phyloP scores from a whole-genome alignment of 2,888 invertebrate genomes.

The Andrena bucephala region DNA sequence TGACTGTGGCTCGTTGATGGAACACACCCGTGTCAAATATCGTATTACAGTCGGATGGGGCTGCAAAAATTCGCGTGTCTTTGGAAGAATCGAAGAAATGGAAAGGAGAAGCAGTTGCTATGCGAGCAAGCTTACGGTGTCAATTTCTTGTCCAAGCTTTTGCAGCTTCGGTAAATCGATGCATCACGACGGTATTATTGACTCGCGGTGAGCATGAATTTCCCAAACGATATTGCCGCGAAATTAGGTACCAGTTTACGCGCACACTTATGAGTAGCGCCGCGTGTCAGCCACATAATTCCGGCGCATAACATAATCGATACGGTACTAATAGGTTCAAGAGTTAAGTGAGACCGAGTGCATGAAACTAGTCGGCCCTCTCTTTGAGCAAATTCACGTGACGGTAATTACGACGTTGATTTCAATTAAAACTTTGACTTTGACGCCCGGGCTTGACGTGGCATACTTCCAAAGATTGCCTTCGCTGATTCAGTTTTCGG shows the following conservation, averaged over 20 bases:
- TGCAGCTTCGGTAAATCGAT: background rate
- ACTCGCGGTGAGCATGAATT: slow-evolving; percentile 12
- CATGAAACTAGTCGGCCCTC: slow-evolving; percentile 58
- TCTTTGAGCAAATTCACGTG: slow-evolving; percentile 71
- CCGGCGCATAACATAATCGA: slow-evolving; percentile 61
- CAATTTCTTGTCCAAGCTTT: background rate
- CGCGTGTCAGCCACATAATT: slow-evolving; percentile 56
- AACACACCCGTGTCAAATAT: too few relatives aligned
- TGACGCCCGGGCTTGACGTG: slow-evolving; percentile 51
- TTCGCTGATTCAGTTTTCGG: slow-evolving; percentile 58
- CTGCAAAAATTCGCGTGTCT: too few relatives aligned
- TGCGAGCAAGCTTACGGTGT: too few relatives aligned
- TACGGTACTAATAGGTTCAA: slow-evolving; percentile 67
- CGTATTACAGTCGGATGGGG: too few relatives aligned
- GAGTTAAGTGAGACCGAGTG: slow-evolving; percentile 67
- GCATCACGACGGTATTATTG: slow-evolving; percentile 6
- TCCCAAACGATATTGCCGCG: slow-evolving; percentile 26
- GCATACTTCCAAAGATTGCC: slow-evolving; percentile 65
- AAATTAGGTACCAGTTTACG: slow-evolving; percentile 52
- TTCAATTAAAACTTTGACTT: slow-evolving; percentile 73
- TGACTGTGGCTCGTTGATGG: background rate
- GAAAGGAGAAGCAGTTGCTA: too few relatives aligned
- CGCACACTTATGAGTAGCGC: slow-evolving; percentile 41
- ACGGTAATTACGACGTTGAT: slow-evolving; percentile 67
- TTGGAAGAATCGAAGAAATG: too few relatives aligned